These are phyloP conservation scores for Epinotia brunnichana DNA, from an alignment of 2,888 invertebrate genomes.

Conservation along the genomic window DNA sequence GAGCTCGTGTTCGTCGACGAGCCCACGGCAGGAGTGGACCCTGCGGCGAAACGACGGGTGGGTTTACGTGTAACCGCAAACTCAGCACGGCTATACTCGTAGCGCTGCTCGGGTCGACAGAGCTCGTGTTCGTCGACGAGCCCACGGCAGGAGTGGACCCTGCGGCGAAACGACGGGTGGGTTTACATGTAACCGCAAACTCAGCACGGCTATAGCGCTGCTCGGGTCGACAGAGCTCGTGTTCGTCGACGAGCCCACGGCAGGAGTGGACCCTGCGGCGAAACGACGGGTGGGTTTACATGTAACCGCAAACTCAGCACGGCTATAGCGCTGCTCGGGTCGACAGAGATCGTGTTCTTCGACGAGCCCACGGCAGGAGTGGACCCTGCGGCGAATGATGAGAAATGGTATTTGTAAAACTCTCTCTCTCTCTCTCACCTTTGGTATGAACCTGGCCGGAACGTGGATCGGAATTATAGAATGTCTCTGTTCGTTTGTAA, in stretches of 20 bases:
- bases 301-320: slow-evolving; percentile 88
- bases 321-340: slow-evolving; percentile 87
- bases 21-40: slow-evolving; percentile 89
- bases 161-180: slow-evolving; percentile 86
- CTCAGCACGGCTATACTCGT: slow-evolving; percentile 89
- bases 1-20: slow-evolving; percentile 88
- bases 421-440: no score
- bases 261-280: no score
- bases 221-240: no score
- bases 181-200: slow-evolving; percentile 83
- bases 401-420: background rate
- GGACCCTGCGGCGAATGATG: slow-evolving; percentile 88
- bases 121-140: slow-evolving; percentile 88
- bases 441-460: no score
- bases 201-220: no score
- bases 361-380: slow-evolving; percentile 89
- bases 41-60: slow-evolving; percentile 87
- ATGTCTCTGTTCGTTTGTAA: no score
- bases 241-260: no score
- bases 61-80: slow-evolving; percentile 82
- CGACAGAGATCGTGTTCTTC: slow-evolving; percentile 87
- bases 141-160: slow-evolving; percentile 90
- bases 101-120: slow-evolving; percentile 87
- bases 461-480: no score
- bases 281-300: no score